Evolutionary conservation across 2,888 invertebrate genomes (phyloP).

Genomic region (Alentia gelatinosa): DNA sequence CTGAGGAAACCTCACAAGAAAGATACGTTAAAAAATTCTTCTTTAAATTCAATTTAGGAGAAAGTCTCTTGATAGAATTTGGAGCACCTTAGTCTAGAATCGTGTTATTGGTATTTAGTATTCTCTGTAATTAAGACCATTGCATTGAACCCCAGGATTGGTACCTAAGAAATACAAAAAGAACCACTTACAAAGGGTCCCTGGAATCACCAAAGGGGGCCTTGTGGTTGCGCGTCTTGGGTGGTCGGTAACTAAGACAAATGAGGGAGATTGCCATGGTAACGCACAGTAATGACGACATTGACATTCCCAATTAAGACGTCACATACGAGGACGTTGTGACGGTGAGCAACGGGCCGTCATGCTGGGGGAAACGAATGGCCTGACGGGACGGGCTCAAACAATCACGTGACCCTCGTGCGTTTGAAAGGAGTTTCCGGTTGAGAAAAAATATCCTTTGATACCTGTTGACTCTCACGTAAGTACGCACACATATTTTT

Average conservation of each 20-base stretch:
- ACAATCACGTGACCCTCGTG: not conserved
- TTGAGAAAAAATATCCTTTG: not conserved
- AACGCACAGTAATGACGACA: slow-evolving; percentile 4
- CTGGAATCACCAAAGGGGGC: not conserved
- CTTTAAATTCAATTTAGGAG: no score
- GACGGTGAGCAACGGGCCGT: not conserved
- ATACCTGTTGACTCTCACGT: no score
- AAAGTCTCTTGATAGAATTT: no score
- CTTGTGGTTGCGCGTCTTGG: not conserved
- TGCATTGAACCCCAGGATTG: no score
- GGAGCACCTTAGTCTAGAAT: no score
- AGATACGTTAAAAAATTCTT: no score
- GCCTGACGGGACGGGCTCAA: not conserved
- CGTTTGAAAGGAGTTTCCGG: slow-evolving; percentile 1
- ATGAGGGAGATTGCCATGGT: slow-evolving; percentile 19
- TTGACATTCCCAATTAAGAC: not conserved
- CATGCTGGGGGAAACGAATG: not conserved
- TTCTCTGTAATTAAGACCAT: no score
- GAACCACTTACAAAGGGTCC: no score
- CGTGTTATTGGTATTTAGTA: no score
- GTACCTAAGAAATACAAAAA: no score
- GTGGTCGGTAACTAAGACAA: slow-evolving; percentile 15
- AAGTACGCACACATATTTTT: no score
- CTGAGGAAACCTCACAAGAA: no score
- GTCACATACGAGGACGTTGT: not conserved